A percentile compares a stretch with the other conserved stretches of the same genome.
These are phyloP conservation scores for Seriola dumerili DNA, from an alignment of 2,113 vertebrate species.

Conservation along the genomic window DNA sequence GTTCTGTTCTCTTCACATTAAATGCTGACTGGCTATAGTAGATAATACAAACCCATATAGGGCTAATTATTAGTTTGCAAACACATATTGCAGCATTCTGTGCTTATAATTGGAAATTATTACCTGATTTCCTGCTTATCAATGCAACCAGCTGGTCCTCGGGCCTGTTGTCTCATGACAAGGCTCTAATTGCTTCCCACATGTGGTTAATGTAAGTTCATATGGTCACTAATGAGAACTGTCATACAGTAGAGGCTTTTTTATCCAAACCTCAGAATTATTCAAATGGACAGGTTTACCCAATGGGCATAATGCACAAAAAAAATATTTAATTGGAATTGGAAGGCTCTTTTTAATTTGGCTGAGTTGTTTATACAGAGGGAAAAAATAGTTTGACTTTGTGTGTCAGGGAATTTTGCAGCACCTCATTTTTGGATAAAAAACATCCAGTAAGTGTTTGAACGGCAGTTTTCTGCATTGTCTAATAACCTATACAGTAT, in stretches of 20 bases:
- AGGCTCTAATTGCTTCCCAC: conserved; percentile 90
- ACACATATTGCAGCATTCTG: conserved; percentile 81
- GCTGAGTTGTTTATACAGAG: conserved; percentile 33
- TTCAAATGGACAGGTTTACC: conserved; percentile 54
- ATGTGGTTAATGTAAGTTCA: conserved; percentile 91
- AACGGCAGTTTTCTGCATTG: neutral
- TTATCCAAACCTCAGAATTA: conserved; percentile 50
- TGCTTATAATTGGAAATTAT: conserved; percentile 80
- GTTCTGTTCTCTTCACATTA: conserved; percentile 21
- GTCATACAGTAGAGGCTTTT: conserved; percentile 82
- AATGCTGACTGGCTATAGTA: conserved; percentile 32
- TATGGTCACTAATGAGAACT: conserved; percentile 95
- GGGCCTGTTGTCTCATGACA: conserved; percentile 85
- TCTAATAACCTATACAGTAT: neutral
- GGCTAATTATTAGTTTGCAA: conserved; percentile 87
- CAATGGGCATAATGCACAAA: conserved; percentile 40
- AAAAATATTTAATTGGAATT: conserved; percentile 52
- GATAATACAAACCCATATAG: conserved; percentile 42
- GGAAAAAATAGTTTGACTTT: neutral
- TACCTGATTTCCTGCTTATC: conserved; percentile 91
- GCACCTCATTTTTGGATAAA: conserved; percentile 5
- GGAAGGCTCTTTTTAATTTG: conserved; percentile 19
- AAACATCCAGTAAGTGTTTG: neutral
- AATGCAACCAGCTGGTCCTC: conserved; percentile 88
- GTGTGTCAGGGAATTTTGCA: conserved; percentile 20